Conservation (phyloP, 2,797 vertebrate genomes). For the Cyprinella venusta region DNA sequence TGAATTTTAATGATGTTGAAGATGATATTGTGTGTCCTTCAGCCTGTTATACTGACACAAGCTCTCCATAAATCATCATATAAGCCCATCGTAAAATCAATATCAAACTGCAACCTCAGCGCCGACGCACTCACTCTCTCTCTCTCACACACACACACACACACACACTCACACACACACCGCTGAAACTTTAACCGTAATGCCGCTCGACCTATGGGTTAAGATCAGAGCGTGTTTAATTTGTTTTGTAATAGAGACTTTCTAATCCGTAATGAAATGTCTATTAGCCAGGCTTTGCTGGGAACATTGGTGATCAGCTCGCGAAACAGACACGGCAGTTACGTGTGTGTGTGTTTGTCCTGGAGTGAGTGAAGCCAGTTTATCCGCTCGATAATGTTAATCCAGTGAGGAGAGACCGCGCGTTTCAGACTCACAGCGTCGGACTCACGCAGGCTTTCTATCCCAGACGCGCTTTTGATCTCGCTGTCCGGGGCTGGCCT, state of each 20-base stretch:
- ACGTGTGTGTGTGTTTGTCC: conserved; percentile 94
- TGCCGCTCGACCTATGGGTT: conserved; percentile 92
- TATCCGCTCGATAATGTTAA: conserved; percentile 99
- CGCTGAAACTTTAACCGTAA: conserved; percentile 95
- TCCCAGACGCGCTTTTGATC: conserved; percentile 87
- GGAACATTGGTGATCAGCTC: conserved; percentile 97
- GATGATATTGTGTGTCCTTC: conserved; percentile 99
- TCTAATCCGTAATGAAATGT: conserved; percentile 97
- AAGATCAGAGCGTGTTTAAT: conserved; percentile 98
- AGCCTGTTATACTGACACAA: conserved; percentile 99
- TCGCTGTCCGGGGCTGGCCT: conserved; percentile 60
- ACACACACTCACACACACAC: conserved; percentile 80
- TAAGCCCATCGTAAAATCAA: conserved; percentile 99
- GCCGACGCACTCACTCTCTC: conserved; percentile 86
- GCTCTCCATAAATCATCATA: conserved; percentile 99
- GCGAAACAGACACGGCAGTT: conserved; percentile 95
- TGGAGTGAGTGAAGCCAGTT: conserved; percentile 88
- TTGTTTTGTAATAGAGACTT: conserved; percentile 99
- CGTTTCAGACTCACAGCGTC: conserved; percentile 84
- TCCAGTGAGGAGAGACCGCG: conserved; percentile 96
- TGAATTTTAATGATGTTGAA: conserved; percentile 99
- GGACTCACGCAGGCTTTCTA: conserved; percentile 87
- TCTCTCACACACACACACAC: too few relatives aligned
- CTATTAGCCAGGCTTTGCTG: conserved; percentile 98
- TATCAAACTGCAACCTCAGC: conserved; percentile 99